These are phyloP conservation scores for Genyomyrus donnyi DNA, from an alignment of 2,113 vertebrate genomes.

Conservation along the genomic window DNA sequence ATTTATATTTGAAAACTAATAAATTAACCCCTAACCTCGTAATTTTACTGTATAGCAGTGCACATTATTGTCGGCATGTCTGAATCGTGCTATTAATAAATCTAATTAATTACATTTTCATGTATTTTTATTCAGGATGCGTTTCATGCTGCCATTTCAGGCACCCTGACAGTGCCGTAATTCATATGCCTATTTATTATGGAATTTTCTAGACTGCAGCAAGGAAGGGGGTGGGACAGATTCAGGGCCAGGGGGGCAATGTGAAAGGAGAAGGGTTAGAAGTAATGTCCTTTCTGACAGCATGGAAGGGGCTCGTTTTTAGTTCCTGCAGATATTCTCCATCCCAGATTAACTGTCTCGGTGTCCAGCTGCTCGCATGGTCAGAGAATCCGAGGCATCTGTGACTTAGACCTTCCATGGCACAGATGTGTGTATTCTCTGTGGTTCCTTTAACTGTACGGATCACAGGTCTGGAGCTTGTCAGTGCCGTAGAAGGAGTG, in stretches of 20 bases:
- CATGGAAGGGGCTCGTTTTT: constrained; percentile 9
- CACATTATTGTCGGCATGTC: neutral
- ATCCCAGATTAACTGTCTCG: constrained; percentile 6
- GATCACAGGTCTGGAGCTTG: neutral
- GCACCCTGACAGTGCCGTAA: neutral
- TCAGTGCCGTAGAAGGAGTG: neutral
- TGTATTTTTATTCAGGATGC: neutral
- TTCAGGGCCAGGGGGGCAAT: neutral
- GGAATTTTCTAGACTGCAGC: neutral
- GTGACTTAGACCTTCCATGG: neutral
- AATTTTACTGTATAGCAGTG: neutral
- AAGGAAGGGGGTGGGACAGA: neutral
- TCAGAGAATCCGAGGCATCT: neutral
- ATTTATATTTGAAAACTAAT: neutral
- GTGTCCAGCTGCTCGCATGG: constrained; percentile 10
- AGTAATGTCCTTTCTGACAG: constrained; percentile 34
- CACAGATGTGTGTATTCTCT: neutral
- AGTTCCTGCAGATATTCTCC: constrained; percentile 30
- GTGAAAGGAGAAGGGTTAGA: constrained; percentile 2
- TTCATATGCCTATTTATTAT: neutral
- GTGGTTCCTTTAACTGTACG: neutral
- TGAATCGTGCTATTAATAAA: neutral
- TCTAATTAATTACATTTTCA: neutral
- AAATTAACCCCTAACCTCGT: neutral
- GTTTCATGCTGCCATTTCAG: neutral